Evolutionary conservation across 1,140 invertebrate species (phyloP).

Genomic region (Penaeus japonicus): DNA sequence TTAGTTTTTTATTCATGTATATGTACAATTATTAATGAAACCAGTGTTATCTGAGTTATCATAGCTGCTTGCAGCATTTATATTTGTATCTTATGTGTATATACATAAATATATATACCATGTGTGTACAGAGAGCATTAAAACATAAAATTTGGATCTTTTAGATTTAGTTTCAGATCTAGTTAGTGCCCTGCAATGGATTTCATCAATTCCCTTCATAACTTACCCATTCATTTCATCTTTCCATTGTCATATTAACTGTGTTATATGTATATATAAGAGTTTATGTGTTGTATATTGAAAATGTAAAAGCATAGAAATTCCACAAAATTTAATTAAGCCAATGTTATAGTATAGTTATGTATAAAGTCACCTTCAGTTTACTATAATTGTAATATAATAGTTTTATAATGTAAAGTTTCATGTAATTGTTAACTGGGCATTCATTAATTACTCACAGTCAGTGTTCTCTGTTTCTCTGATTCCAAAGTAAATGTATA

Average conservation of each 20-base stretch:
- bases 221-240: neutral
- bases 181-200: constrained; percentile 21
- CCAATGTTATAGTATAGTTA: constrained; percentile 6
- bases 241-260: constrained; percentile 26
- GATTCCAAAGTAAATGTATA: constrained; percentile 49
- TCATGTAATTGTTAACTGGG: constrained; percentile 30
- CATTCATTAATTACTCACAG: constrained; percentile 46
- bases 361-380: constrained; percentile 28
- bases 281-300: constrained; percentile 49
- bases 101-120: constrained; percentile 2
- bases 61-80: constrained; percentile 46
- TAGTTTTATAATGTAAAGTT: neutral
- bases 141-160: constrained; percentile 21
- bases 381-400: constrained; percentile 37
- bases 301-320: constrained; percentile 17
- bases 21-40: constrained; percentile 47
- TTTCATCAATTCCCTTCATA: constrained; percentile 15
- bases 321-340: constrained; percentile 10
- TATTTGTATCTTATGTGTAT: constrained; percentile 20
- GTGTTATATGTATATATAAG: constrained; percentile 50
- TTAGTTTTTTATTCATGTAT: constrained; percentile 53
- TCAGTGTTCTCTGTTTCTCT: constrained; percentile 37
- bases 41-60: constrained; percentile 24
- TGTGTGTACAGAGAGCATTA: constrained; percentile 44
- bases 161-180: neutral